Conservation (phyloP, 2,113 vertebrate genomes). For the Dunckerocampus dactyliophorus region DNA sequence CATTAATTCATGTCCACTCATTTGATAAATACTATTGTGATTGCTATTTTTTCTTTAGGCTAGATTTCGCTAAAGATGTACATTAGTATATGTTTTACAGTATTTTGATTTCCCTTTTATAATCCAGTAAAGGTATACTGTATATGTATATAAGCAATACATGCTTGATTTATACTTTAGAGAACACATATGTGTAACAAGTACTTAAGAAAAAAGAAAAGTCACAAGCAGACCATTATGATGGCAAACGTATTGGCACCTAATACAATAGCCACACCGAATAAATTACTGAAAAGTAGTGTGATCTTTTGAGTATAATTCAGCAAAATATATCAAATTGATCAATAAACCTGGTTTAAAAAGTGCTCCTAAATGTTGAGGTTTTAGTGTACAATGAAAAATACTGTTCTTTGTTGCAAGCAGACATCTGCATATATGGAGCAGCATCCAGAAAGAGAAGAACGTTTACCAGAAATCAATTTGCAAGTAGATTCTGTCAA, state of each 20-base stretch:
- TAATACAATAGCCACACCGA: slow-evolving; percentile 24
- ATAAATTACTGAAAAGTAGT: slow-evolving; percentile 29
- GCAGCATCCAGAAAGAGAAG: slow-evolving; percentile 38
- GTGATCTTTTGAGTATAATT: slow-evolving; percentile 28
- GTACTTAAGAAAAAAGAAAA: slow-evolving; percentile 6
- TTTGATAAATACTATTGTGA: slow-evolving; percentile 45
- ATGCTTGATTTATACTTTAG: slow-evolving; percentile 24
- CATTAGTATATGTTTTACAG: slow-evolving; percentile 55
- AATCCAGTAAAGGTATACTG: slow-evolving; percentile 5
- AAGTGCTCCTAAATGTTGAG: slow-evolving; percentile 30
- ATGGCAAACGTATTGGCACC: slow-evolving; percentile 13
- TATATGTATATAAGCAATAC: slow-evolving; percentile 3
- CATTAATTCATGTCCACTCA: slow-evolving; percentile 36
- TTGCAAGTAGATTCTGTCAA: slow-evolving; percentile 47
- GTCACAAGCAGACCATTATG: slow-evolving; percentile 10
- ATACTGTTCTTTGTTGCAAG: slow-evolving; percentile 17
- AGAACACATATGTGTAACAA: slow-evolving; percentile 45
- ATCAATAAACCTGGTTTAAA: slow-evolving; percentile 19
- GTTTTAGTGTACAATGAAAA: slow-evolving; percentile 15
- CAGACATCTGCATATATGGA: slow-evolving; percentile 24
- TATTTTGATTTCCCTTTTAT: slow-evolving; percentile 61
- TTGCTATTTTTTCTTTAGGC: slow-evolving; percentile 28
- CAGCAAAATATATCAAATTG: slow-evolving; percentile 19
- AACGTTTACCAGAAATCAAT: slow-evolving; percentile 27
- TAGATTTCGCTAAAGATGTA: slow-evolving; percentile 33